Base-by-base conservation (phyloP, 1,140 invertebrate species). In the Philotrypesis tridentata region DNA sequence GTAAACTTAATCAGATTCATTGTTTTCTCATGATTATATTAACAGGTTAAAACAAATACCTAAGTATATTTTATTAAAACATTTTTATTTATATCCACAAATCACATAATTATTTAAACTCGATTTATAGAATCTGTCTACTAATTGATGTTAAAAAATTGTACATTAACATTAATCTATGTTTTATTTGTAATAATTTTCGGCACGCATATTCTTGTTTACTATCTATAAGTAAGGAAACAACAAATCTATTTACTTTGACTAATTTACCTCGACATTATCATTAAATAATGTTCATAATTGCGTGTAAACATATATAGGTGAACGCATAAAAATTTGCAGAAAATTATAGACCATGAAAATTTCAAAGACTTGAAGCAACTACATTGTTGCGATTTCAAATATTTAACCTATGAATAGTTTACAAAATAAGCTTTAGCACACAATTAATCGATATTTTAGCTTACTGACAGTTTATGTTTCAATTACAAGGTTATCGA, bases 31-130 rank as follows among this genome's bases (percentile, higher is more conserved):
- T n/a, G n/a, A n/a, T n/a, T n/a, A n/a, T n/a, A n/a, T n/a, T n/a
- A n/a, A n/a, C n/a, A n/a, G n/a, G n/a, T n/a, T n/a, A n/a, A n/a
- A n/a, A n/a, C n/a, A n/a, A n/a, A n/a, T n/a, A n/a, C n/a, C n/a
- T n/a, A n/a, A n/a, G n/a, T n/a, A n/a, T n/a, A n/a, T n/a, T n/a
- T 43, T 43, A 43, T 43, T 43, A 9, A 17, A 14, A 43, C 9
- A 43, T 2, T 43, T 17, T 43, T 4, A 43, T 14, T n/a, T n/a
- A n/a, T n/a, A n/a, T n/a, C n/a, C n/a, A n/a, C n/a, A n/a, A n/a
- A n/a, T n/a, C n/a, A n/a, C 17, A 25, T 82, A 12, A 25, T 31
- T 74, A 82, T n/a, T n/a, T 73, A 71, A 60, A 67, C 68, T 83
- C 75, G 3, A 70, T 17, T 7, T 27, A 82, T 29, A 48, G 60